Base-by-base conservation (phyloP, 2,888 invertebrate species). In the Cactoblastis cactorum region DNA sequence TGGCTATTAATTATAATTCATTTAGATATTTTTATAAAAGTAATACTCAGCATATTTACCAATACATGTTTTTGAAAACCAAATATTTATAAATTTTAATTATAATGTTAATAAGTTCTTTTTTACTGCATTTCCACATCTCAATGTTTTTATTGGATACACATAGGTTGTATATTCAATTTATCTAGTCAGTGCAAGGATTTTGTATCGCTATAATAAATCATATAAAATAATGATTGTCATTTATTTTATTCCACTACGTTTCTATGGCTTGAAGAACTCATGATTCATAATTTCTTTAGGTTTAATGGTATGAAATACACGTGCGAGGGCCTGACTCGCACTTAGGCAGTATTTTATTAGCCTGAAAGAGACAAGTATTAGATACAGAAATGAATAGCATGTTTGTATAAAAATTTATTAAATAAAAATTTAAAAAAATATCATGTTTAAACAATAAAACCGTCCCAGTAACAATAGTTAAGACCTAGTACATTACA, bases 201-300 rank as follows among this genome's bases (percentile, higher is more conserved):
- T 80, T 82, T 83, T 83, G 71, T 86, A 87, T 81, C 74, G 84
- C 87, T 84, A 83, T 74, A 88, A 83, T 87, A 87, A 88, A 87
- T 81, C 76, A 80, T 78, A 59, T 69, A 73, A 65, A 64, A 61
- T 50, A 71, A 63, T 49, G 53, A 55, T 46, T 52, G 51, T 49
- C 50, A 49, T 52, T 61, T 56, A 35, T 52, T 55, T 60, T 17
- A 37, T 17, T 17, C 37, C 14, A 43, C 9, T 6, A 6, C 28
- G 1, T 28, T 9, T 28, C 28, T 6, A 4, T 8, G 9, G 28
- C 1, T 28, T 28, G 8, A 28, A 28, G 8, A 6, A 2, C 28
- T 1, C 8, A 4, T 28, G 28, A 28, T 28, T n/a, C n/a, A n/a
- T n/a, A n/a, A n/a, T n/a, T n/a, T n/a, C n/a, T n/a, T n/a, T n/a